These are phyloP conservation scores for Horisme vitalbata DNA, from an alignment of 2,888 invertebrate genomes.

Conservation along the genomic window DNA sequence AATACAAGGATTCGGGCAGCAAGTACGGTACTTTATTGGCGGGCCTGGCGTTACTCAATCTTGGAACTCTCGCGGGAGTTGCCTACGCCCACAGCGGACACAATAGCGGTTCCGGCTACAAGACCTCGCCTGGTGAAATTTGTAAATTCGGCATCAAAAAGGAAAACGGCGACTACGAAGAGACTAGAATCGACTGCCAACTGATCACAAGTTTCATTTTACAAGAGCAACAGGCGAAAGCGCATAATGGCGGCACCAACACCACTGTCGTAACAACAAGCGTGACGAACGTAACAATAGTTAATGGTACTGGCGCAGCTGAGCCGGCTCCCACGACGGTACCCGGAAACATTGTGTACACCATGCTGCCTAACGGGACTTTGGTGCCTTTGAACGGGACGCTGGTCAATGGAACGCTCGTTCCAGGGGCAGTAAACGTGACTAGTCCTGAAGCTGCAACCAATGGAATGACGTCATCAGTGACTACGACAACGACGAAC, in stretches of 20 bases:
- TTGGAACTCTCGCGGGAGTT: constrained; percentile 63
- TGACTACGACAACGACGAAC: constrained; percentile 53
- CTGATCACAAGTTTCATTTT: constrained; percentile 68
- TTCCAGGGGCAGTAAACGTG: constrained; percentile 28
- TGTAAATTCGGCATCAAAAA: constrained; percentile 70
- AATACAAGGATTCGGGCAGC: constrained; percentile 70
- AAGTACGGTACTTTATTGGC: constrained; percentile 69
- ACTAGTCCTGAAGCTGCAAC: constrained; percentile 31
- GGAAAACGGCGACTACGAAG: constrained; percentile 70
- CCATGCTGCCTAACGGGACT: constrained; percentile 65
- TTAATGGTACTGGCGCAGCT: constrained; percentile 48
- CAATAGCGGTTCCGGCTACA: constrained; percentile 42
- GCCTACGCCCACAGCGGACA: constrained; percentile 48
- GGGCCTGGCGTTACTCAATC: constrained; percentile 67
- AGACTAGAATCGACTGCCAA: constrained; percentile 70
- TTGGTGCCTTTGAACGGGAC: constrained; percentile 53
- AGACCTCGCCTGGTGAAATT: constrained; percentile 59
- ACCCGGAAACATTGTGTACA: constrained; percentile 42
- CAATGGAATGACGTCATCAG: constrained; percentile 46
- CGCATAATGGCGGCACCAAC: constrained; percentile 43
- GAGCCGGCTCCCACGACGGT: constrained; percentile 33
- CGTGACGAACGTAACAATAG: constrained; percentile 63
- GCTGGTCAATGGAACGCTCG: constrained; percentile 36
- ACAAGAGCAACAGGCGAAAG: constrained; percentile 46
- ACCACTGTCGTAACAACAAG: constrained; percentile 53